Percentiles rank a stretch among this genome's conserved stretches.
phyloP scores from a whole-genome alignment of 2,888 invertebrate genomes.

The Colostygia pectinataria region DNA sequence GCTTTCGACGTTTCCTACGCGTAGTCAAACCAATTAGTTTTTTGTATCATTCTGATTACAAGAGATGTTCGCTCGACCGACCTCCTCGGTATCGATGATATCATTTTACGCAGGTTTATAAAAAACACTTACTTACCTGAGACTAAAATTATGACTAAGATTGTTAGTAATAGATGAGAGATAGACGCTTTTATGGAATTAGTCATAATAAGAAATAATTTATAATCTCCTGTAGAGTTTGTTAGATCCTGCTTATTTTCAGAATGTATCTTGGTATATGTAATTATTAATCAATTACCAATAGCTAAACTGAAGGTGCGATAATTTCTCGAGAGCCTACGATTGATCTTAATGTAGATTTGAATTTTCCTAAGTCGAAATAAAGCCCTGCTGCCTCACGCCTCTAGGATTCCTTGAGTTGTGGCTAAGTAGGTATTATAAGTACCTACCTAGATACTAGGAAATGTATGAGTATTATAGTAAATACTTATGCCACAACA shows the following conservation, averaged over 20 bases:
- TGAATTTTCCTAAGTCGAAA: too few relatives aligned
- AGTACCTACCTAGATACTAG: too few relatives aligned
- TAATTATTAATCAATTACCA: too few relatives aligned
- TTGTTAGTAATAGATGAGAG: conserved; percentile 2
- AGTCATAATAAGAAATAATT: conserved; percentile 4
- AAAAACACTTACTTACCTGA: conserved; percentile 9
- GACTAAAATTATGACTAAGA: conserved; percentile 31
- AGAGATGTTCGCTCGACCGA: conserved; percentile 9
- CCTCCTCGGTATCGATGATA: conserved; percentile 49
- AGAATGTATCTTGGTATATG: too few relatives aligned
- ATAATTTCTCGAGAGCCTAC: too few relatives aligned
- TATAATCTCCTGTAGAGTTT: not conserved
- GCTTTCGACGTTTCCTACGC: not conserved
- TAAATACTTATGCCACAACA: too few relatives aligned
- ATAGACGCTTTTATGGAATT: not conserved
- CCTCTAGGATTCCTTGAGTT: too few relatives aligned
- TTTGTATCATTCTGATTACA: conserved; percentile 19
- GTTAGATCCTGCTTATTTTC: not conserved
- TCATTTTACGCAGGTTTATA: conserved; percentile 39
- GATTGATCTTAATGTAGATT: too few relatives aligned
- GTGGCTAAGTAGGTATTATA: too few relatives aligned
- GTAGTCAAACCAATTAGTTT: conserved; percentile 42
- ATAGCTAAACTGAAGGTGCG: too few relatives aligned
- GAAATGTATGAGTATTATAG: too few relatives aligned
- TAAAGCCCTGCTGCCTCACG: too few relatives aligned